phyloP scores from a whole-genome alignment of 2,797 vertebrate species.

The Trachops cirrhosus region DNA sequence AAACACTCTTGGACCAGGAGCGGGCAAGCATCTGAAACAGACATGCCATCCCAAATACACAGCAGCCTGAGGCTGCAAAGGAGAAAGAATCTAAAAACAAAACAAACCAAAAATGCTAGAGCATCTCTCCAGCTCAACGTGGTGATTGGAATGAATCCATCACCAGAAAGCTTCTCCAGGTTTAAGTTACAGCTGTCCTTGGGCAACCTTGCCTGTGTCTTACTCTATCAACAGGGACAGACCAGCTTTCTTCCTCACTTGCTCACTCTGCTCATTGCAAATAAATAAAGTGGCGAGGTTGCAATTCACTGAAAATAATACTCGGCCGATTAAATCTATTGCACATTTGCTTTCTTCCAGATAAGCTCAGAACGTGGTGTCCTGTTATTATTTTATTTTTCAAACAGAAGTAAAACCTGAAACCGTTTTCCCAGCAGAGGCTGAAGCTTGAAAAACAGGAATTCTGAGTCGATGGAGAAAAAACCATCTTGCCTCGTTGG shows the following conservation, averaged over 20 bases:
- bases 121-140: background rate
- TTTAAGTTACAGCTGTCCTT: background rate
- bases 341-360: constrained; percentile 31
- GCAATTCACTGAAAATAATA: constrained; percentile 32
- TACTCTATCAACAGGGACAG: background rate
- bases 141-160: constrained; percentile 19
- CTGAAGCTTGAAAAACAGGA: background rate
- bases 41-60: background rate
- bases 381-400: constrained; percentile 27
- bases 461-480: background rate
- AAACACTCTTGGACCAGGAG: background rate
- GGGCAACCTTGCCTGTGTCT: constrained; percentile 1
- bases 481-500: accelerated
- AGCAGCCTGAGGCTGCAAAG: background rate
- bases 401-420: background rate
- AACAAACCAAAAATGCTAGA: background rate
- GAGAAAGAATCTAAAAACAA: background rate
- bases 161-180: background rate
- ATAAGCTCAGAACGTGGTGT: constrained; percentile 21
- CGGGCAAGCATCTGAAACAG: background rate
- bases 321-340: constrained; percentile 20
- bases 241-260: background rate
- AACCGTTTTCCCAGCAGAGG: background rate
- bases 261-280: background rate
- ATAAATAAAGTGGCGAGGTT: background rate